Base-by-base conservation (phyloP, 2,888 invertebrate genomes). In the Hydroisotoma schaefferi region DNA sequence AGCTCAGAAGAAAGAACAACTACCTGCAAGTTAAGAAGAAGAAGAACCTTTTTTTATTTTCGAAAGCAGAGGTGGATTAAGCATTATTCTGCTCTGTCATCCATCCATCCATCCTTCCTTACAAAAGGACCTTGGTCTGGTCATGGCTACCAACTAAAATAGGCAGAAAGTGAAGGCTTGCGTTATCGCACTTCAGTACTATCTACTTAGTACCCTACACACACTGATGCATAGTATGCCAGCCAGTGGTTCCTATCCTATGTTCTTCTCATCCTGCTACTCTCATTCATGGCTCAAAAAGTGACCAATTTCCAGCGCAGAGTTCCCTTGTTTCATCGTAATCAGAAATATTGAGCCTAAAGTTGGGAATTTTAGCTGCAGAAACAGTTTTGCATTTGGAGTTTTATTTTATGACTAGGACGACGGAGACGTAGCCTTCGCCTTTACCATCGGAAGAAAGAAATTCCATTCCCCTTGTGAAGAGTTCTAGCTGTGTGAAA, bases 391-490 rank as follows among this genome's bases (percentile, higher is more conserved):
- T 15, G n/a, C 40, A 40, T 40, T 8, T 40, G n/a, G 40, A 40
- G n/a, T 15, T 40, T 40, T 40, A 33, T 33, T 33, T 33, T 33
- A 33, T 33, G 33, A 33, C 33, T 33, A 33, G 8, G 33, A 33
- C 33, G 33, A 33, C 33, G 33, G 33, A 33, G 33, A 33, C 33
- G 33, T 33, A 33, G 33, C 33, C 33, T 33, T 33, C 33, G 8
- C 15, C 15, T 33, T 33, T 33, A 15, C 33, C 33, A 33, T 52
- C 51, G 18, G 33, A 29, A 37, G 51, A 52, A 52, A 52, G 61
- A 65, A 63, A 65, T 61, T 61, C 56, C 57, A 61, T 61, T 65
- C 64, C 64, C 61, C 64, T 63, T 56, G 33, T 33, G 33, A 18
- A 20, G 5, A 20, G n/a, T 20, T 40, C n/a, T 40, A 40, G 40